Conservation (phyloP, 2,113 vertebrate genomes). For the Phalacrocorax pelagicus region DNA sequence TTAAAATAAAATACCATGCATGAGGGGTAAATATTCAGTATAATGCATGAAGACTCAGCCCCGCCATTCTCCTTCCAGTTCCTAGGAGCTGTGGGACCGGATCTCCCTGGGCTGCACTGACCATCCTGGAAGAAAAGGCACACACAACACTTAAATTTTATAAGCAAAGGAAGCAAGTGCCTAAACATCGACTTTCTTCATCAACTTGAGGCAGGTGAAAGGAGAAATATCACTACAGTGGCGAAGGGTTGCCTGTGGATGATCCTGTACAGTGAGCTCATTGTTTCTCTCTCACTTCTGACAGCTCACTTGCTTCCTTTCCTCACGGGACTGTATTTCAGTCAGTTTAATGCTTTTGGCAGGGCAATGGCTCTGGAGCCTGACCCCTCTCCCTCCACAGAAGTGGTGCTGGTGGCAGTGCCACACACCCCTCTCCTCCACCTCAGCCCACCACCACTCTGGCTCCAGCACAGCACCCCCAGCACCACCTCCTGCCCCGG, state of each 20-base stretch:
- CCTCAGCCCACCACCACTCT: not conserved
- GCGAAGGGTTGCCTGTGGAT: not conserved
- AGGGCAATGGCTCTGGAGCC: not conserved
- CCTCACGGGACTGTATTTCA: not conserved
- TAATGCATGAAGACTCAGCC: conserved; percentile 32
- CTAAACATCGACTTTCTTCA: not conserved
- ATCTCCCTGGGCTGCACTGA: not conserved
- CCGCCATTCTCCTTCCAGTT: not conserved
- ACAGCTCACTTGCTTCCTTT: not conserved
- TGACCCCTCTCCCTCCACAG: not conserved
- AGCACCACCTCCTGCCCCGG: not conserved
- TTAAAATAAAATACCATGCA: conserved; percentile 66
- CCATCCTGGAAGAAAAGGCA: not conserved
- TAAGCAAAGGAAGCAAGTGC: not conserved
- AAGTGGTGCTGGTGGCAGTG: not conserved
- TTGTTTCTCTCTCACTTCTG: conserved; percentile 1
- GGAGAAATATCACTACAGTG: not conserved
- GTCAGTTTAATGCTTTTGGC: not conserved
- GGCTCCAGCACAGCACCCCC: not conserved
- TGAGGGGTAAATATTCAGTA: conserved; percentile 47
- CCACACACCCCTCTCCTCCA: not conserved
- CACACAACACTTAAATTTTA: not conserved
- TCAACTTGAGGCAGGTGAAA: not conserved
- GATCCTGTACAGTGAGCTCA: not conserved
- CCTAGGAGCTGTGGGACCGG: not conserved